phyloP scores from a whole-genome alignment of 1,140 invertebrate genomes.

The Drosophila insularis region DNA sequence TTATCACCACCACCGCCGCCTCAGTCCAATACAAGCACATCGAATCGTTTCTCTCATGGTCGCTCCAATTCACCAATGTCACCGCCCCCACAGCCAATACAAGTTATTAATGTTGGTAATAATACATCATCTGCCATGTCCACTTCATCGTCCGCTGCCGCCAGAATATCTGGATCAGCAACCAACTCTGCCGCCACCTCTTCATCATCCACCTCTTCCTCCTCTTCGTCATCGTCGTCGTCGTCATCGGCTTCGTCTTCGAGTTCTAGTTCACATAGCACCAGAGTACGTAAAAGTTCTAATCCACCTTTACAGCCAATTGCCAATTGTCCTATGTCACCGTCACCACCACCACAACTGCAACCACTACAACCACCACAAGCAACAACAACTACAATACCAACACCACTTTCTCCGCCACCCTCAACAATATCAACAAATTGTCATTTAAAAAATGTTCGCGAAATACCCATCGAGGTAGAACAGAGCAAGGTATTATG shows the following conservation, averaged over 20 bases:
- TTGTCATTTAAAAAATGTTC: constrained; percentile 67
- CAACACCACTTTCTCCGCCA: constrained; percentile 26
- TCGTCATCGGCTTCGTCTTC: constrained; percentile 56
- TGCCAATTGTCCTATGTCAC: constrained; percentile 52
- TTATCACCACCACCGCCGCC: constrained; percentile 80
- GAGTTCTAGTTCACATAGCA: constrained; percentile 60
- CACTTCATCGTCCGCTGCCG: constrained; percentile 57
- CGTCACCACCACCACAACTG: constrained; percentile 41
- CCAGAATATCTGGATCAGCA: constrained; percentile 47
- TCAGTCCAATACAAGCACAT: constrained; percentile 1
- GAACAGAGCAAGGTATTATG: constrained; percentile 77
- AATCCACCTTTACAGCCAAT: constrained; percentile 72
- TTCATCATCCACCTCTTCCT: constrained; percentile 55
- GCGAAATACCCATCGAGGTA: constrained; percentile 82
- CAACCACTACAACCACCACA: constrained; percentile 21
- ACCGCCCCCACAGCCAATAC: constrained; percentile 76
- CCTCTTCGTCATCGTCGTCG: constrained; percentile 34
- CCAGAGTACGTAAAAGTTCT: constrained; percentile 80
- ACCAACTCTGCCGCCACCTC: constrained; percentile 37
- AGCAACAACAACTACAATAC: not conserved
- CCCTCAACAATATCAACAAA: constrained; percentile 23
- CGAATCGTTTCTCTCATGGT: constrained; percentile 22
- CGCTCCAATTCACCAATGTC: constrained; percentile 54
- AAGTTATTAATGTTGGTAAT: constrained; percentile 56
- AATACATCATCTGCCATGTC: constrained; percentile 42